A percentile compares a stretch with the other conserved stretches of the same genome.
These are phyloP conservation scores for Caenorhabditis zanzibari DNA, from an alignment of 2,888 invertebrate species.

Conservation along the genomic window DNA sequence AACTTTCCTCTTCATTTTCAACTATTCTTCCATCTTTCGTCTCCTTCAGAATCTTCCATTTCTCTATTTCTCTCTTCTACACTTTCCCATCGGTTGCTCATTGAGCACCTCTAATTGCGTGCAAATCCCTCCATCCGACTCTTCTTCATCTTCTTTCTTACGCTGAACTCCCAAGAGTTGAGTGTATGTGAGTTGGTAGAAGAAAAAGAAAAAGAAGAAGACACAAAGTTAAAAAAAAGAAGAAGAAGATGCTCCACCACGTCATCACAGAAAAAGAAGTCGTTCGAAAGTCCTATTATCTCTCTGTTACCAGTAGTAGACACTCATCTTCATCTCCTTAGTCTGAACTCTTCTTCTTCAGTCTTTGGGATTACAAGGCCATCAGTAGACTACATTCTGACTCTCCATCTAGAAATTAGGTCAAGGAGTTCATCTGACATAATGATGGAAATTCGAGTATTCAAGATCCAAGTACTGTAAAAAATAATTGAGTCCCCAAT, in stretches of 20 bases:
- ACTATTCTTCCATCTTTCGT: constrained; percentile 17
- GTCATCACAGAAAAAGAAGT: constrained; percentile 33
- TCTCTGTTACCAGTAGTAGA: constrained; percentile 7
- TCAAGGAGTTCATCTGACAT: background rate
- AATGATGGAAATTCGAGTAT: no score
- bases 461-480: no score
- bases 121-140: constrained; percentile 57
- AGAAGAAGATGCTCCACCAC: constrained; percentile 23
- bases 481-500: no score
- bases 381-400: background rate
- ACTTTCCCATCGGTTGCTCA: constrained; percentile 60
- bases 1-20: constrained; percentile 16
- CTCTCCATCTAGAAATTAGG: background rate
- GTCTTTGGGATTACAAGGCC: constrained; percentile 22
- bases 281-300: constrained; percentile 42
- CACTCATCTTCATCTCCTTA: background rate
- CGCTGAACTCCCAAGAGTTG: constrained; percentile 46
- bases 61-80: constrained; percentile 10
- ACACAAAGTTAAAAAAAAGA: constrained; percentile 20
- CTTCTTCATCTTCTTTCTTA: constrained; percentile 37
- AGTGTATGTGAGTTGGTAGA: constrained; percentile 33
- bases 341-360: constrained; percentile 19
- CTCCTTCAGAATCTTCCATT: constrained; percentile 8
- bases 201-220: constrained; percentile 15
- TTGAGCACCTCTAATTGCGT: constrained; percentile 66